Conservation (phyloP, 2,888 invertebrate genomes). For the Plebejus anna region DNA sequence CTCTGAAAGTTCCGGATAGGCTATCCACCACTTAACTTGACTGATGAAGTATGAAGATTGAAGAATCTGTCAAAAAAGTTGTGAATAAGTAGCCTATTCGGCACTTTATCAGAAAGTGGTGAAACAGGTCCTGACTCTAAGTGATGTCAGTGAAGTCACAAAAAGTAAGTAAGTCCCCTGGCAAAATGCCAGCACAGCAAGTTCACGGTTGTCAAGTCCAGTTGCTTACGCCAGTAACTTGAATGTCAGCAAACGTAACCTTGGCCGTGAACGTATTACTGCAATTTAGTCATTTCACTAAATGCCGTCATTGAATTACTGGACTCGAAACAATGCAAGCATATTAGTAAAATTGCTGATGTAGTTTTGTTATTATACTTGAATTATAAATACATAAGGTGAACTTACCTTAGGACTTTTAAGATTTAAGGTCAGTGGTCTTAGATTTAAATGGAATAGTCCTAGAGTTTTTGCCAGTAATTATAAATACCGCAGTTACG, state of each 20-base stretch:
- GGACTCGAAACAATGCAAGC: conserved; percentile 6
- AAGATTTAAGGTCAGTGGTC: background rate
- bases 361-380: background rate
- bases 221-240: conserved; percentile 30
- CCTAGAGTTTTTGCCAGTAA: too few species aligned
- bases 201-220: conserved; percentile 11
- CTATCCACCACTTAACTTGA: too few species aligned
- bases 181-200: background rate
- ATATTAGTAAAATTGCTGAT: background rate
- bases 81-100: too few species aligned
- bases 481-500: too few species aligned
- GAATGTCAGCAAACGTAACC: conserved; percentile 36
- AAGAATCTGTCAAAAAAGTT: too few species aligned
- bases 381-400: background rate
- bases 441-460: too few species aligned
- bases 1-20: too few species aligned
- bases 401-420: background rate
- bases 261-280: conserved; percentile 37
- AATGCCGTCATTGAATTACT: background rate
- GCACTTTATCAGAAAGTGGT: too few species aligned
- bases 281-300: conserved; percentile 24
- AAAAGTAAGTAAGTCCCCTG: background rate
- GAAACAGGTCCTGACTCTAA: too few species aligned
- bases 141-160: background rate
- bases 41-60: too few species aligned